Percentiles rank a stretch among this genome's conserved stretches.
Conservation (phyloP, 2,113 vertebrate genomes). For the Hiodon tergisus region DNA sequence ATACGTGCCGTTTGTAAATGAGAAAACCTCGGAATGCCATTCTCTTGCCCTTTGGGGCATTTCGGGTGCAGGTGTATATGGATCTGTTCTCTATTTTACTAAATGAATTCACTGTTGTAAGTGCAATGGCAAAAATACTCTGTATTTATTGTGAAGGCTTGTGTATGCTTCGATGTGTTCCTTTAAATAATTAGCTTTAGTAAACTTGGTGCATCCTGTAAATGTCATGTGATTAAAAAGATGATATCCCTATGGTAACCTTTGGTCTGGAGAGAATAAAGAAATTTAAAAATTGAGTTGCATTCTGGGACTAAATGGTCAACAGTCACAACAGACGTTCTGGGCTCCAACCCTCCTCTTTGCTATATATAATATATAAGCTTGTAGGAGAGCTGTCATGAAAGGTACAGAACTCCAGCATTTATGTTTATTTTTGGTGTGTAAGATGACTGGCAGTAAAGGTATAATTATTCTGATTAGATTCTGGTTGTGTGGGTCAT, state of each 20-base stretch:
- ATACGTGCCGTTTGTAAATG: constrained; percentile 20
- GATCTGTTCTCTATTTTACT: constrained; percentile 3
- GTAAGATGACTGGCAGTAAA: too few species aligned
- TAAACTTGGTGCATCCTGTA: constrained; percentile 84
- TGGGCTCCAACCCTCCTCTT: too few species aligned
- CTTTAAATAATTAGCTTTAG: constrained; percentile 82
- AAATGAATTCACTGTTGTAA: constrained; percentile 78
- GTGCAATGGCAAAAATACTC: constrained; percentile 83
- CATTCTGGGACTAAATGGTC: background rate
- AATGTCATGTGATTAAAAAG: constrained; percentile 90
- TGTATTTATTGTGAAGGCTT: constrained; percentile 86
- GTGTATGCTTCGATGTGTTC: constrained; percentile 89
- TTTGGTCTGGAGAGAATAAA: constrained; percentile 73
- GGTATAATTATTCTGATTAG: too few species aligned
- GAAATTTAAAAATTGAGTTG: background rate
- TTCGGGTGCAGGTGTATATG: background rate
- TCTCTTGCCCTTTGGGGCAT: constrained; percentile 15
- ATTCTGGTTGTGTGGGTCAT: too few species aligned
- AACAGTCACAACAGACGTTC: too few species aligned
- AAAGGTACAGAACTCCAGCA: too few species aligned
- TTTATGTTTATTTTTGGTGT: too few species aligned
- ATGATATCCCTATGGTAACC: constrained; percentile 82
- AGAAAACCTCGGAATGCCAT: background rate
- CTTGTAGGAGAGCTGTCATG: too few species aligned
- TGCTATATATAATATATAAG: too few species aligned